A percentile compares a stretch with the other conserved stretches of the same genome.
Conservation (phyloP, 2,113 vertebrate genomes). For the Panthera tigris region DNA sequence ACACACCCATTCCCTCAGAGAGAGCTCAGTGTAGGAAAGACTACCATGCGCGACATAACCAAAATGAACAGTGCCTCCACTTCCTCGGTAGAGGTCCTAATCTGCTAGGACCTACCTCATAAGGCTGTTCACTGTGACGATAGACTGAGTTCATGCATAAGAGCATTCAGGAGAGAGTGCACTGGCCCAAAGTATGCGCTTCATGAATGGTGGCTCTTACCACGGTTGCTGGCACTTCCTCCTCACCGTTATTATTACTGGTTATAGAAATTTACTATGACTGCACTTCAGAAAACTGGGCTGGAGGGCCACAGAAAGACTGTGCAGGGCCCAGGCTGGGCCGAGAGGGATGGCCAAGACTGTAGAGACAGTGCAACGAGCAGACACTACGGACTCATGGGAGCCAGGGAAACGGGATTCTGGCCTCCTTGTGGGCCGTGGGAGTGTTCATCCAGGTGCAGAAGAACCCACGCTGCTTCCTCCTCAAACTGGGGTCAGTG, state of each 20-base stretch:
- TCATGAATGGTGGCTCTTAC: background rate
- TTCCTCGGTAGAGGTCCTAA: no score
- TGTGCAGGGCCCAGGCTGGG: background rate
- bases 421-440: background rate
- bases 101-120: background rate
- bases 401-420: background rate
- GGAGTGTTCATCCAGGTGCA: background rate
- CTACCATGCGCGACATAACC: background rate
- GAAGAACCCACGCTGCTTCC: background rate
- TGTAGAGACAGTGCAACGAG: background rate
- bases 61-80: background rate
- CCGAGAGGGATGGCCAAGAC: background rate
- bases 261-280: background rate
- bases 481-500: background rate
- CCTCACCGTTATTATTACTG: background rate
- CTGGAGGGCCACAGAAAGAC: background rate
- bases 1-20: background rate
- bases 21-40: background rate
- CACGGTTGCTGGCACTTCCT: accelerated
- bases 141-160: background rate
- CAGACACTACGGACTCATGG: background rate
- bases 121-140: background rate
- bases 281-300: background rate
- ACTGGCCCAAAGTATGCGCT: background rate
- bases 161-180: background rate